These are phyloP conservation scores for Hydropotes inermis DNA, from an alignment of 2,113 vertebrate genomes.

Conservation along the genomic window DNA sequence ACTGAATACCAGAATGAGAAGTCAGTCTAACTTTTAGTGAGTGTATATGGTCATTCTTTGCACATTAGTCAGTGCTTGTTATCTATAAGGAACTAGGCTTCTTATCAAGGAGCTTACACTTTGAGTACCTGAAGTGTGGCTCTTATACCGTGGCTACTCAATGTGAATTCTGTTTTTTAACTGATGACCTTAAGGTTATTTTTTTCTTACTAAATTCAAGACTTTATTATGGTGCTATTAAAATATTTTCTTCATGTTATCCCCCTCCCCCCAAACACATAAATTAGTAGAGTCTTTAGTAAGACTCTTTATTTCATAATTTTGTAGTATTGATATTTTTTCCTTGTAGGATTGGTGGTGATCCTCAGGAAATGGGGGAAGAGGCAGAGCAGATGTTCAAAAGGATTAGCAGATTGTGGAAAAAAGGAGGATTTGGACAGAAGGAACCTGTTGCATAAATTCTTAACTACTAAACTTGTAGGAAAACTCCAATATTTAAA, in stretches of 20 bases:
- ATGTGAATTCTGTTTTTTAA: conserved; percentile 26
- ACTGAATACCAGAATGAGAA: conserved; percentile 19
- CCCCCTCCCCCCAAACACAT: not conserved
- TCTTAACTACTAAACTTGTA: conserved; percentile 78
- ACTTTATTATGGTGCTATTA: conserved; percentile 50
- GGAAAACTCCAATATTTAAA: conserved; percentile 76
- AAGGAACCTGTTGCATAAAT: conserved; percentile 77
- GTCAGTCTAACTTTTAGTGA: not conserved
- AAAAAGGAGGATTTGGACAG: conserved; percentile 77
- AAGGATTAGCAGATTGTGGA: conserved; percentile 79
- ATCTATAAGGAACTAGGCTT: not conserved
- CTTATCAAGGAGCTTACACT: not conserved
- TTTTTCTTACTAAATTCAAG: conserved; percentile 26
- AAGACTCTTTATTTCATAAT: conserved; percentile 75
- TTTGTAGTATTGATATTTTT: conserved; percentile 79
- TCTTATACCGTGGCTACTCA: not conserved
- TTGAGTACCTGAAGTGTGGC: not conserved
- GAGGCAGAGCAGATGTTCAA: conserved; percentile 76
- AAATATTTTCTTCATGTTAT: conserved; percentile 58
- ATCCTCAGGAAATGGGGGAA: conserved; percentile 78
- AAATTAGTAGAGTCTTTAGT: conserved; percentile 69
- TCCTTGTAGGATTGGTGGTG: conserved; percentile 78
- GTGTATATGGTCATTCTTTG: not conserved
- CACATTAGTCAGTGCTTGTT: not conserved
- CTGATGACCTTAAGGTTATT: conserved; percentile 23